phyloP scores from a whole-genome alignment of 2,888 invertebrate species.

The Chironomus tentans region DNA sequence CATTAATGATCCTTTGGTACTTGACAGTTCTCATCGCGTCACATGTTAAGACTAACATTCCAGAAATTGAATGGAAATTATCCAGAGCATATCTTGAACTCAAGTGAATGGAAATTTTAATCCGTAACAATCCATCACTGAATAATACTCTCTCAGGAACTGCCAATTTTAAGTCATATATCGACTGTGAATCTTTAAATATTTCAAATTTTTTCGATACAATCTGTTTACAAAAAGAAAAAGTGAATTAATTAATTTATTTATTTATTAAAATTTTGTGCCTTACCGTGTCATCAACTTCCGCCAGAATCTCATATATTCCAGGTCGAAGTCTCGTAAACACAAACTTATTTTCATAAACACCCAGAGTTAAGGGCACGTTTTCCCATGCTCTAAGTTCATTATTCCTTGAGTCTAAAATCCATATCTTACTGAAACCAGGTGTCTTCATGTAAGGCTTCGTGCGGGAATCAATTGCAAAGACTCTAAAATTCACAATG shows the following conservation, averaged over 20 bases:
- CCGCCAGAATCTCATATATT: neutral
- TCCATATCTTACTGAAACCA: neutral
- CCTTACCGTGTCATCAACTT: neutral
- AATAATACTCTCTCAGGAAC: too few relatives aligned
- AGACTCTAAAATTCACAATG: neutral
- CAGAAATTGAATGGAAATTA: too few relatives aligned
- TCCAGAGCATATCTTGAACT: too few relatives aligned
- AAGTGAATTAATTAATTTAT: neutral
- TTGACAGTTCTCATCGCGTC: neutral
- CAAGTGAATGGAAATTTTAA: too few relatives aligned
- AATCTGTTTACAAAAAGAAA: too few relatives aligned
- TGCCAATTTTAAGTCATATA: too few relatives aligned
- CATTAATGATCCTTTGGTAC: neutral
- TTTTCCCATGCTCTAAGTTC: neutral
- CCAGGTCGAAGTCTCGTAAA: neutral
- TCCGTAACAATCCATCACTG: too few relatives aligned
- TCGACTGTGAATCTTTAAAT: too few relatives aligned
- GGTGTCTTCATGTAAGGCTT: neutral
- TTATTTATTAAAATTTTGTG: neutral
- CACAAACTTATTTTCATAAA: neutral
- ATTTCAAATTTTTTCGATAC: too few relatives aligned
- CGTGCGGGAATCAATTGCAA: neutral
- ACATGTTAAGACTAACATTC: too few relatives aligned
- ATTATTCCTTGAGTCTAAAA: neutral
- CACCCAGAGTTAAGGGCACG: neutral